Base-by-base conservation (phyloP, 2,888 invertebrate species). In the Tenthredo amoena region DNA sequence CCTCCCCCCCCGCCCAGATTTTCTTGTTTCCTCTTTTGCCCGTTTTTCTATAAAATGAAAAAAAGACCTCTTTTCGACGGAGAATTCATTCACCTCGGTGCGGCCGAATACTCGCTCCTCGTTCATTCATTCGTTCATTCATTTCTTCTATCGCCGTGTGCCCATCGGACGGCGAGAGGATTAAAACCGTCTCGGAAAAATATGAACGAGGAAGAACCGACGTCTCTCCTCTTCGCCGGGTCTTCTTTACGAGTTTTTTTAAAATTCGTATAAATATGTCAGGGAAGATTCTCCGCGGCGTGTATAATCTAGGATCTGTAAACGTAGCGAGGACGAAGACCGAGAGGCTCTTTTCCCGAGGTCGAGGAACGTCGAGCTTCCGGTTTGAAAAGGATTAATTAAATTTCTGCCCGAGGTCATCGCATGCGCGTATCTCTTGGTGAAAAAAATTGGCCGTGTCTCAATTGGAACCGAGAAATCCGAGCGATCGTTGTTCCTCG, bases 201-300 rank as follows among this genome's bases (percentile, higher is more conserved):
- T 72, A 62, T 26, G 62, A 26, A 62, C 62, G 21, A 62, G 62
- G 12, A 62, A 26, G 12, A 15, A 47, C 26, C 4, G 26, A 7
- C 21, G 26, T 12, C 12, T 18, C 34, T 68, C 18, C 9, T 31
- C 18, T 7, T 34, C 34, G 1, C 4, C 21, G 18, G 21, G 37
- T 37, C 15, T 18, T n/a, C 5, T 9, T 3, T 26, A 10, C 6
- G 15, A 0, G 5, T 0, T 47, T n/a, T 40, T 10, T 47, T 18
- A 2, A 85, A 65, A 85, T 85, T 62, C 85, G 79, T 85, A 85
- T 85, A 85, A 85, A 85, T 62, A 85, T 85, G 85, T 85, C 77
- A 58, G 37, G 4, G 1, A 21, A 12, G 65, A n/a, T n/a, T 15
- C 47, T 15, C 2, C 47, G 2, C 47, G 0, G 40, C 9, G 7